Evolutionary conservation across 2,888 invertebrate genomes (phyloP).

Genomic region (Eudasyphora cyanicolor): DNA sequence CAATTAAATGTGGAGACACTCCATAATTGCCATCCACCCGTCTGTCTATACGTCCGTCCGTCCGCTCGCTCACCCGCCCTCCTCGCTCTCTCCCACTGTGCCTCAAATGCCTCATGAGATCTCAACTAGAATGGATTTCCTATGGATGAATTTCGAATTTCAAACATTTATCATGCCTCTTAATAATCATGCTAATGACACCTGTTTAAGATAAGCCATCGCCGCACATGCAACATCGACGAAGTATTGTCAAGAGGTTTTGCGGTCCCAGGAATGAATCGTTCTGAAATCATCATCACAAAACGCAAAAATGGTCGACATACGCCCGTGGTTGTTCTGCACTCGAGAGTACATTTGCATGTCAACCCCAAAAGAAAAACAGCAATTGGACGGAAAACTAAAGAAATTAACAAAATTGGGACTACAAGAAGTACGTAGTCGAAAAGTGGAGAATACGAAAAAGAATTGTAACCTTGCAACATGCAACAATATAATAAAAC

Average conservation of each 20-base stretch:
- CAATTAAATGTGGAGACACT: not conserved
- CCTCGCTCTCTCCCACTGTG: too few species aligned
- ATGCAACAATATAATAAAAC: slow-evolving; percentile 34
- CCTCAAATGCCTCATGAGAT: not conserved
- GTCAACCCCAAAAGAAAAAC: slow-evolving; percentile 28
- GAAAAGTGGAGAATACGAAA: too few species aligned
- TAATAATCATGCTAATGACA: slow-evolving; percentile 62
- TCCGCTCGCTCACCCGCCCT: too few species aligned
- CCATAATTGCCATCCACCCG: slow-evolving; percentile 42
- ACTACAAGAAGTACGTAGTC: slow-evolving; percentile 24
- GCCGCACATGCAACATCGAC: slow-evolving; percentile 27
- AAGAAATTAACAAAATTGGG: slow-evolving; percentile 35
- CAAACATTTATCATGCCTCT: slow-evolving; percentile 38
- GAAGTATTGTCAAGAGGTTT: not conserved
- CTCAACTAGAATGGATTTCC: not conserved
- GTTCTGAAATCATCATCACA: slow-evolving; percentile 26
- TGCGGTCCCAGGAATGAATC: not conserved
- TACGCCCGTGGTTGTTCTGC: not conserved
- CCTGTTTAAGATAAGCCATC: slow-evolving; percentile 60
- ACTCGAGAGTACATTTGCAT: slow-evolving; percentile 21
- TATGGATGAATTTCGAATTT: not conserved
- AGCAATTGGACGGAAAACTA: not conserved
- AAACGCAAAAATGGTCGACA: not conserved
- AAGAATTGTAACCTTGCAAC: slow-evolving; percentile 40
- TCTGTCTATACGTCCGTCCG: too few species aligned